Evolutionary conservation across 2,888 invertebrate species (phyloP).

Genomic region (Psylliodes chrysocephalus): DNA sequence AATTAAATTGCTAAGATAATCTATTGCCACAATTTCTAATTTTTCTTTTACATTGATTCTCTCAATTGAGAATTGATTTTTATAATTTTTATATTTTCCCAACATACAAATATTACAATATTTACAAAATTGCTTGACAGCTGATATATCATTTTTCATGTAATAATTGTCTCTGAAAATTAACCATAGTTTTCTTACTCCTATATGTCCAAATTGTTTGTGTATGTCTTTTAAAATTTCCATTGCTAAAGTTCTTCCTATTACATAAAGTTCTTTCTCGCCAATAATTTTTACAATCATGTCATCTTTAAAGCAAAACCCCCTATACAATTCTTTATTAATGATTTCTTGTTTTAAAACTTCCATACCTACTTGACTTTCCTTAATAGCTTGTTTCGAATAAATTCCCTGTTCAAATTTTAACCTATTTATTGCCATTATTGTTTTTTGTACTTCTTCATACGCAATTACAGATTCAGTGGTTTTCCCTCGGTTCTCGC

Average conservation of each 20-base stretch:
- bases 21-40: neutral
- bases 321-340: neutral
- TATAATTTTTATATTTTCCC: neutral
- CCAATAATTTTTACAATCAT: neutral
- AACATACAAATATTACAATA: neutral
- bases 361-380: neutral
- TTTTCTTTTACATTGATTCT: neutral
- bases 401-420: neutral
- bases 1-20: conserved; percentile 3
- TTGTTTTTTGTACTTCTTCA: too few species aligned
- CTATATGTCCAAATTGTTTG: conserved; percentile 11
- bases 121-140: too few species aligned
- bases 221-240: conserved; percentile 7
- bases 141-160: neutral
- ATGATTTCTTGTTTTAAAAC: neutral
- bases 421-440: neutral
- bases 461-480: neutral
- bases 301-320: neutral
- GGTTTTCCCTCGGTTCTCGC: neutral
- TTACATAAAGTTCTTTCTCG: neutral
- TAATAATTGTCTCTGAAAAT: conserved; percentile 1
- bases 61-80: neutral
- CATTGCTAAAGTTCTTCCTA: neutral
- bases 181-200: conserved; percentile 33
- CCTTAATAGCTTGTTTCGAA: neutral